Conservation (phyloP, 2,888 invertebrate species). For the Germaria angustata region DNA sequence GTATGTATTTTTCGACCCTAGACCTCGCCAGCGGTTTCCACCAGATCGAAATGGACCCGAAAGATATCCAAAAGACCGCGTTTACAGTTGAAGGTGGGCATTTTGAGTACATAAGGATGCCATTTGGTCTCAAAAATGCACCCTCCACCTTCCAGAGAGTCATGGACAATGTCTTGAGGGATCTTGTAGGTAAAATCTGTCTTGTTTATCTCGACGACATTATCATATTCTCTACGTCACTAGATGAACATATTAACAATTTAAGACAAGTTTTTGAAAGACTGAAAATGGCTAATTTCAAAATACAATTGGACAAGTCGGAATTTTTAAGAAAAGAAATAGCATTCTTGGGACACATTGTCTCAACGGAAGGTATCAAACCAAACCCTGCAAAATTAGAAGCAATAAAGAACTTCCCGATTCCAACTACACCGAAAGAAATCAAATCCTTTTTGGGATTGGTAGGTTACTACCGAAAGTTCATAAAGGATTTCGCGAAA, state of each 20-base stretch:
- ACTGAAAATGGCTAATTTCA: slow-evolving; percentile 13
- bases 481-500: too few relatives aligned
- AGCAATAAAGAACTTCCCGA: too few relatives aligned
- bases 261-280: slow-evolving; percentile 25
- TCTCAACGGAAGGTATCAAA: slow-evolving; percentile 1
- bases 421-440: neutral
- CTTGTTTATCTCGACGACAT: slow-evolving; percentile 39
- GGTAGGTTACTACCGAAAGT: too few relatives aligned
- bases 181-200: slow-evolving; percentile 30
- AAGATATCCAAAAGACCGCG: slow-evolving; percentile 39
- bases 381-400: too few relatives aligned
- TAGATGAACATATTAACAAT: slow-evolving; percentile 13
- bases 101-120: slow-evolving; percentile 37
- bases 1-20: too few relatives aligned
- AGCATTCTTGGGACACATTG: neutral
- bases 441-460: too few relatives aligned
- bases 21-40: too few relatives aligned
- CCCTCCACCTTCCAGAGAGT: too few relatives aligned
- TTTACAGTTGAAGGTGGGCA: slow-evolving; percentile 42
- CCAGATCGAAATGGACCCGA: too few relatives aligned
- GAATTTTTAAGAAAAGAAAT: slow-evolving; percentile 4
- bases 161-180: slow-evolving; percentile 18
- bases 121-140: slow-evolving; percentile 36
- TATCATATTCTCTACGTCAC: slow-evolving; percentile 13
- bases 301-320: too few relatives aligned